Evolutionary conservation across 1,140 invertebrate species (phyloP), one percentile per base, ranked within the genome.

Genomic region (Drosophila virilis): DNA sequence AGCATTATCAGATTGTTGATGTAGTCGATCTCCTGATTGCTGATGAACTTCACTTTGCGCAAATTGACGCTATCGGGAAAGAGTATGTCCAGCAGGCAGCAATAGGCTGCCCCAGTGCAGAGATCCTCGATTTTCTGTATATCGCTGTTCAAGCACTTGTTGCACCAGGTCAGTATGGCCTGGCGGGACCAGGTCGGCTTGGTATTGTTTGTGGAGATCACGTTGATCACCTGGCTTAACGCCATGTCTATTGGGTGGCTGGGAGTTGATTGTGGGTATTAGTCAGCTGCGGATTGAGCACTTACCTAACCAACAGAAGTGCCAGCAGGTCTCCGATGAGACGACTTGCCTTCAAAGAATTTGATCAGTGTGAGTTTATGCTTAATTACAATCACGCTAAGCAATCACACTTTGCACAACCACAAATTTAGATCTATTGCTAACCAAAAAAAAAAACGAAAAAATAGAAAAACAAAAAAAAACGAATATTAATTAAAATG

Each of bases 71-170:
- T 96, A 67, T 96, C 96, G 79, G 97, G 97, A 93, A 99, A 99
- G 5, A 99, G 94, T 96, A 99, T 98, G 91, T 99, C 98, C 97
- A 99, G 99, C 89, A 99, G 99, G 91, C 99, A 97, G 92, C 98
- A 99, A 92, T 99, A 99, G 7, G 97, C 98, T 37, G 97, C 97
- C 66, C 80, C 98, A 62, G 98, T 97, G 91, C 98, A 99, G 22
- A 99, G 92, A 92, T 99, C 98, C 93, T 99, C 98, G 76, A 99
- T 98, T 94, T 99, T 99, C 15, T 94, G 95, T 84, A 98, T 98
- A 83, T 95, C 96, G 28, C 97, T 96, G 90, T 97, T 95, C 22
- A 99, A 93, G 91, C 97, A 98, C 86, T 98, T 96, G 91, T 99
- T 99, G 57, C 99, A 97, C 98, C 98, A 99, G 50, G 95, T 95